These are phyloP conservation scores for Peromyscus californicus DNA, from an alignment of 2,113 vertebrate species.

Conservation along the genomic window DNA sequence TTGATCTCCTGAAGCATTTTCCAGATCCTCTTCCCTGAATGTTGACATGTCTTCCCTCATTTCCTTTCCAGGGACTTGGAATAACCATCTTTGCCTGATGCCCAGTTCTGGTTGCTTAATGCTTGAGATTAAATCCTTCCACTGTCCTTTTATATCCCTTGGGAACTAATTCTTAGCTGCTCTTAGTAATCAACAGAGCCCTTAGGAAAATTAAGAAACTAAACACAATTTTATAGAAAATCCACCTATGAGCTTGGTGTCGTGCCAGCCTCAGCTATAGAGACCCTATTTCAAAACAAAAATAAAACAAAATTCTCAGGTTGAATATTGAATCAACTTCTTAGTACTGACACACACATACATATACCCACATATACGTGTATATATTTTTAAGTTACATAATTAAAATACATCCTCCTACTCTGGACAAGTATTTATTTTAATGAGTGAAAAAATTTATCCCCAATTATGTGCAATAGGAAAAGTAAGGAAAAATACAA, in stretches of 20 bases:
- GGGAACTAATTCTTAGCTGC: not conserved
- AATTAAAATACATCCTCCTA: not conserved
- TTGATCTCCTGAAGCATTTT: not conserved
- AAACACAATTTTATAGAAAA: slow-evolving; percentile 48
- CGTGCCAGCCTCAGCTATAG: not conserved
- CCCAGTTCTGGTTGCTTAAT: not conserved
- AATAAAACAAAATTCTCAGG: slow-evolving; percentile 21
- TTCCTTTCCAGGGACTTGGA: not conserved
- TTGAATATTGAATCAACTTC: slow-evolving; percentile 21
- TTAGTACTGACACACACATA: slow-evolving; percentile 3
- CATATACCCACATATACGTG: not conserved
- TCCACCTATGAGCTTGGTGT: not conserved
- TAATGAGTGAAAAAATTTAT: slow-evolving; percentile 69
- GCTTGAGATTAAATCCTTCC: not conserved
- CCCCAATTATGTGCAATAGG: slow-evolving; percentile 13
- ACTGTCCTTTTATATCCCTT: not conserved
- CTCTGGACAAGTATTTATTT: slow-evolving; percentile 64
- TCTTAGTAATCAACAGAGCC: not conserved
- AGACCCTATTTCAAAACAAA: not conserved
- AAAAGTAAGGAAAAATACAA: not conserved
- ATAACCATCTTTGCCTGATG: not conserved
- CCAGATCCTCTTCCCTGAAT: not conserved
- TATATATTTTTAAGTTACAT: not conserved
- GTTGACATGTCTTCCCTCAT: not conserved
- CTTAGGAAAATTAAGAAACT: not conserved